These are phyloP conservation scores for Aromia moschata DNA, from an alignment of 2,888 invertebrate species.

Conservation along the genomic window DNA sequence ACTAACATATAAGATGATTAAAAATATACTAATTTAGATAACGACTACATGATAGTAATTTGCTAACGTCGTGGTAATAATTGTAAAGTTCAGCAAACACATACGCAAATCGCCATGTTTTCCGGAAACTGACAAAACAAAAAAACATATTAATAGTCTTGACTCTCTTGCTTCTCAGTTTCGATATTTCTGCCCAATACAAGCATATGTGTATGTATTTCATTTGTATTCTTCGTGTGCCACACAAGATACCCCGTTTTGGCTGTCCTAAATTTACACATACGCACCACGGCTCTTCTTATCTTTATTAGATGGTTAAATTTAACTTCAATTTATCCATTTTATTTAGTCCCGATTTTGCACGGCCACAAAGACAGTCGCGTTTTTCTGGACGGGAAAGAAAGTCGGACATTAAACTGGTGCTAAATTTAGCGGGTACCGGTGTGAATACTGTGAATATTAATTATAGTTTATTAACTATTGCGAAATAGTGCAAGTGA, in stretches of 20 bases:
- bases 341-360: conserved; percentile 18
- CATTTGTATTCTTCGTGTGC: too few species aligned
- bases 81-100: too few species aligned
- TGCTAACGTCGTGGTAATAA: neutral
- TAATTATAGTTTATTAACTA: conserved; percentile 9
- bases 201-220: too few species aligned
- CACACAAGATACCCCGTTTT: too few species aligned
- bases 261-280: too few species aligned
- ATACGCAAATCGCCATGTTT: too few species aligned
- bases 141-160: neutral
- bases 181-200: neutral
- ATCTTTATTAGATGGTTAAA: conserved; percentile 25
- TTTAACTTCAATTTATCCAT: conserved; percentile 21
- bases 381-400: conserved; percentile 16
- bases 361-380: conserved; percentile 15
- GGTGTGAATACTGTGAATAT: conserved; percentile 19
- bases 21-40: neutral
- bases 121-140: neutral
- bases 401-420: conserved; percentile 10
- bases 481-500: conserved; percentile 1
- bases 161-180: neutral
- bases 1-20: neutral
- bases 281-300: conserved; percentile 5
- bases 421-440: conserved; percentile 9
- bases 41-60: neutral